Percentiles rank a stretch among this genome's conserved stretches.
Conservation (phyloP, 2,888 invertebrate genomes). For the Latheticus oryzae region DNA sequence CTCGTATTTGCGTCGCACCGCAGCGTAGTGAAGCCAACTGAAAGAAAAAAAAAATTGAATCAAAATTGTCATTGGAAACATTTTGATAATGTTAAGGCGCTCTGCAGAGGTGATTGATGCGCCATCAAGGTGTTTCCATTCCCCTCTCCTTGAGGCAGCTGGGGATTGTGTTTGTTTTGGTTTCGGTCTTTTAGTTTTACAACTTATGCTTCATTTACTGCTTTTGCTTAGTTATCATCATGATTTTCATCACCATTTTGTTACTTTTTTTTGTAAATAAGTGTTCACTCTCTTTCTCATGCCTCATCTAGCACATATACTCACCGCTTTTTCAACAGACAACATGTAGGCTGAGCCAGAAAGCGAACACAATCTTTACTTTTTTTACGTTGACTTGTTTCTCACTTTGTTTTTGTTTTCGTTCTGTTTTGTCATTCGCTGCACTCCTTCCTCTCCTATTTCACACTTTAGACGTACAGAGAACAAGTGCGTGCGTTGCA, state of each 20-base stretch:
- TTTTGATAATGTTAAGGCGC: constrained; percentile 64
- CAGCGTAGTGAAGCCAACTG: constrained; percentile 56
- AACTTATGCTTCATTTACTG: constrained; percentile 54
- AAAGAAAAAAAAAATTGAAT: no score
- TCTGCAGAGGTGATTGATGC: constrained; percentile 63
- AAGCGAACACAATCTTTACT: constrained; percentile 58
- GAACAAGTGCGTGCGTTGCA: constrained; percentile 88
- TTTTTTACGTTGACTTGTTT: constrained; percentile 53
- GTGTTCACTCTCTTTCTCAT: constrained; percentile 59
- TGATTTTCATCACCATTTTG: constrained; percentile 49
- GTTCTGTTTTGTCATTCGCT: constrained; percentile 66
- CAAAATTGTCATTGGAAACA: constrained; percentile 62
- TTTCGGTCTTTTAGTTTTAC: constrained; percentile 54
- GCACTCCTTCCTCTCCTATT: constrained; percentile 59
- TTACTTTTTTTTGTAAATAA: constrained; percentile 48
- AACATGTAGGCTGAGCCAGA: constrained; percentile 54
- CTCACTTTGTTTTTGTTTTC: constrained; percentile 63
- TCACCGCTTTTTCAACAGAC: no score
- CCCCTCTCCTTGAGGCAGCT: constrained; percentile 60
- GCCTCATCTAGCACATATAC: constrained; percentile 46
- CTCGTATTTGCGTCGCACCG: constrained; percentile 50
- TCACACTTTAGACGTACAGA: constrained; percentile 80
- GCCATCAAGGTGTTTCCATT: constrained; percentile 69
- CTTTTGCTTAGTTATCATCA: constrained; percentile 42
- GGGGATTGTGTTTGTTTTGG: constrained; percentile 63